A percentile compares a stretch with the other conserved stretches of the same genome.
These are phyloP conservation scores for Lepidothrix coronata DNA, from an alignment of 2,113 vertebrate species.

Conservation along the genomic window DNA sequence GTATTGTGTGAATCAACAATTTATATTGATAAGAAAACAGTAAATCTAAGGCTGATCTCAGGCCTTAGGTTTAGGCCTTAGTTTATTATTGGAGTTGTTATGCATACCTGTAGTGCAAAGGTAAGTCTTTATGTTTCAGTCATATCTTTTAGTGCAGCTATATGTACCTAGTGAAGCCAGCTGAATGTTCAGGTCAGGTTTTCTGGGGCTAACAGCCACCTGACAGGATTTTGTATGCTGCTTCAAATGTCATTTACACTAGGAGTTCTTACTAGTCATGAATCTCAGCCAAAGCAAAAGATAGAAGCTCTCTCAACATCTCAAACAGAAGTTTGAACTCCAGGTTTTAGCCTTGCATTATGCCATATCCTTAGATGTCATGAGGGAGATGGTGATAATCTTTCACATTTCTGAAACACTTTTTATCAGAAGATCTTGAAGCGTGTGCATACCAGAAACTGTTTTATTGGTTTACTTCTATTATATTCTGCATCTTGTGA, in stretches of 20 bases:
- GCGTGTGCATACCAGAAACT: background rate
- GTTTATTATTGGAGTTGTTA: background rate
- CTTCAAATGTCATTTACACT: background rate
- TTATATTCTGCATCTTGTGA: background rate
- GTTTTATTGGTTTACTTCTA: background rate
- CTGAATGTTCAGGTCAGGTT: background rate
- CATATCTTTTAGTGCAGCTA: background rate
- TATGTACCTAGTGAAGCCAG: background rate
- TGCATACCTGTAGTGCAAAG: background rate
- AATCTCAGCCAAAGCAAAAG: background rate
- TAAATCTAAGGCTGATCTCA: background rate
- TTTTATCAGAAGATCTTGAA: background rate
- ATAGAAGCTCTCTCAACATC: background rate
- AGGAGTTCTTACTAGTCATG: background rate
- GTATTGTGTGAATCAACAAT: background rate
- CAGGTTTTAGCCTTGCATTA: background rate
- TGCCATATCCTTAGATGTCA: background rate
- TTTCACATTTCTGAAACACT: background rate
- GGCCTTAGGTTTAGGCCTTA: background rate
- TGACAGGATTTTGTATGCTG: background rate
- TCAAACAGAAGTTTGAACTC: background rate
- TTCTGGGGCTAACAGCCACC: background rate
- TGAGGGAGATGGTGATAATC: background rate
- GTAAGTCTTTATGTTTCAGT: background rate
- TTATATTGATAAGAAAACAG: background rate